These are phyloP conservation scores for Holacanthus passer DNA, from an alignment of 2,113 vertebrate species.

Conservation along the genomic window DNA sequence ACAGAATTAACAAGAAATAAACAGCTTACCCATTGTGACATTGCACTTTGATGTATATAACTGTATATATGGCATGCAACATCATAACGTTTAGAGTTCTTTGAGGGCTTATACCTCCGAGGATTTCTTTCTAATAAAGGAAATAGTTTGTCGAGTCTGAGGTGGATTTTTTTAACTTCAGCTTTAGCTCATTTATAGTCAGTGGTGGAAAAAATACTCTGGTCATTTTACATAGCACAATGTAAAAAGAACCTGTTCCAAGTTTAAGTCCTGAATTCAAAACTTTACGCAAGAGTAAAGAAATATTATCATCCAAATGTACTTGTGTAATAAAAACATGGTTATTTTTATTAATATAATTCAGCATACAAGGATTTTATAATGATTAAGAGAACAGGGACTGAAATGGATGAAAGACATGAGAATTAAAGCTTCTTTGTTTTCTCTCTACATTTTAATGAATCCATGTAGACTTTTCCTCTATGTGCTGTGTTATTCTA, in stretches of 20 bases:
- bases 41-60: conserved; percentile 98
- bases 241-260: background rate
- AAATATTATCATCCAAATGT: no score
- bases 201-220: background rate
- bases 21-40: conserved; percentile 91
- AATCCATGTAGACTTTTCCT: background rate
- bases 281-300: no score
- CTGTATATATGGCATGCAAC: conserved; percentile 97
- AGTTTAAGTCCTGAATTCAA: background rate
- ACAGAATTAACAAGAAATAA: conserved; percentile 82
- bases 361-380: background rate
- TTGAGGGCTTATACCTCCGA: conserved; percentile 86
- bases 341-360: background rate
- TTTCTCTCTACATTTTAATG: background rate
- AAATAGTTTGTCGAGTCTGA: conserved; percentile 87
- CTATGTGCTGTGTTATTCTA: conserved; percentile 25
- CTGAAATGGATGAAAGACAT: background rate
- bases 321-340: no score
- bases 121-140: conserved; percentile 98
- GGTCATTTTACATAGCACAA: background rate
- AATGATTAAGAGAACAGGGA: background rate
- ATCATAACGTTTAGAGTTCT: conserved; percentile 89
- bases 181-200: background rate
- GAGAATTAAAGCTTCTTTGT: background rate
- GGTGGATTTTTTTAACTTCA: conserved; percentile 19